These are phyloP conservation scores for Aegithalos caudatus DNA, from an alignment of 2,113 vertebrate genomes.

Conservation along the genomic window DNA sequence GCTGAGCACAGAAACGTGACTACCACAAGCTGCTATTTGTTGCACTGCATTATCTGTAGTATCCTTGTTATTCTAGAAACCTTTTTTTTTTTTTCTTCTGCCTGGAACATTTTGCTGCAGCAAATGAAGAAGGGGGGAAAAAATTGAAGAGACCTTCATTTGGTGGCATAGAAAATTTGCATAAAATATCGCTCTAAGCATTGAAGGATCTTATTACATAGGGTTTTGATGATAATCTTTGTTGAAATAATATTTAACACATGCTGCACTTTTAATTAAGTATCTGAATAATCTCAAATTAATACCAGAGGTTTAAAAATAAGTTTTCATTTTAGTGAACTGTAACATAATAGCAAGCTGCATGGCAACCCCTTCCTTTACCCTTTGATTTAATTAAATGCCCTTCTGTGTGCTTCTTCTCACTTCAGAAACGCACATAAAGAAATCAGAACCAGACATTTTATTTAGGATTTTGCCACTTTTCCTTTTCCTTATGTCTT, in stretches of 20 bases:
- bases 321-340: slow-evolving; percentile 82
- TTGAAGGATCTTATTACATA: slow-evolving; percentile 85
- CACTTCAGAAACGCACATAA: slow-evolving; percentile 73
- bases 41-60: slow-evolving; percentile 54
- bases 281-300: slow-evolving; percentile 85
- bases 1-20: slow-evolving; percentile 27
- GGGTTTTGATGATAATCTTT: slow-evolving; percentile 89
- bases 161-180: slow-evolving; percentile 76
- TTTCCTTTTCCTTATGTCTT: background rate
- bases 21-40: slow-evolving; percentile 56
- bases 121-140: background rate
- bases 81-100: background rate
- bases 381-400: slow-evolving; percentile 83
- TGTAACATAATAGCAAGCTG: slow-evolving; percentile 80
- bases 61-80: slow-evolving; percentile 50
- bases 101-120: slow-evolving; percentile 50
- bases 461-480: slow-evolving; percentile 47
- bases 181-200: slow-evolving; percentile 89
- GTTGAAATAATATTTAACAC: slow-evolving; percentile 95
- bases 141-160: slow-evolving; percentile 61
- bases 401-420: slow-evolving; percentile 74
- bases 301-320: slow-evolving; percentile 84
- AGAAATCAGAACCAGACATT: slow-evolving; percentile 42
- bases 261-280: slow-evolving; percentile 96
- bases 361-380: slow-evolving; percentile 64